phyloP scores from a whole-genome alignment of 2,888 invertebrate species.

The Parnassius orleans region DNA sequence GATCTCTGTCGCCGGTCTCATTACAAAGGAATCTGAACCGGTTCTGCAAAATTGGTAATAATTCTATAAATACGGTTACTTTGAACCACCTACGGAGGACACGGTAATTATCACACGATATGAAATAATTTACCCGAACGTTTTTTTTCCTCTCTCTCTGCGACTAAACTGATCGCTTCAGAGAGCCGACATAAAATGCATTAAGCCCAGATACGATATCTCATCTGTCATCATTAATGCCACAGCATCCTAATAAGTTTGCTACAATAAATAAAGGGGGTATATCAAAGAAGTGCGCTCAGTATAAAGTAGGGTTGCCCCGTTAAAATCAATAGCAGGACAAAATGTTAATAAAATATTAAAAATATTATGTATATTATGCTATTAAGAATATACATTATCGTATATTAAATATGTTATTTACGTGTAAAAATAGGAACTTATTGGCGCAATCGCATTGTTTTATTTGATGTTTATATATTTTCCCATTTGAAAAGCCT shows the following conservation, averaged over 20 bases:
- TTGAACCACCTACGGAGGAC: conserved; percentile 22
- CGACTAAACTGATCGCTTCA: conserved; percentile 48
- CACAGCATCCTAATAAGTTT: conserved; percentile 77
- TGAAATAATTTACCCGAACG: conserved; percentile 51
- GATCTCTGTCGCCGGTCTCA: no score
- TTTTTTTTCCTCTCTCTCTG: conserved; percentile 48
- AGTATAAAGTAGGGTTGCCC: conserved; percentile 42
- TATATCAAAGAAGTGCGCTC: conserved; percentile 76
- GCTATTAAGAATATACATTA: no score
- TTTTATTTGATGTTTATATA: no score
- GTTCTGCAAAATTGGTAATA: neutral
- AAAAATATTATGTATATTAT: no score
- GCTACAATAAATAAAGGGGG: conserved; percentile 71
- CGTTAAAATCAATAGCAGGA: neutral
- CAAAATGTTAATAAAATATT: neutral
- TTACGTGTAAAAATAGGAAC: no score
- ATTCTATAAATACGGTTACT: neutral
- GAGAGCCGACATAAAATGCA: conserved; percentile 58
- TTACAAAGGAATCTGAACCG: no score
- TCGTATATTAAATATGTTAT: no score
- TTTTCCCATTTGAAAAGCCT: no score
- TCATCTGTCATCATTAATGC: conserved; percentile 81
- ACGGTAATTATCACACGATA: conserved; percentile 38
- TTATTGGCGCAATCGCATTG: no score
- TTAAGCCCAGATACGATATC: conserved; percentile 63